These are phyloP conservation scores for Minunthozetes semirufus DNA, from an alignment of 2,888 invertebrate species.

Conservation along the genomic window DNA sequence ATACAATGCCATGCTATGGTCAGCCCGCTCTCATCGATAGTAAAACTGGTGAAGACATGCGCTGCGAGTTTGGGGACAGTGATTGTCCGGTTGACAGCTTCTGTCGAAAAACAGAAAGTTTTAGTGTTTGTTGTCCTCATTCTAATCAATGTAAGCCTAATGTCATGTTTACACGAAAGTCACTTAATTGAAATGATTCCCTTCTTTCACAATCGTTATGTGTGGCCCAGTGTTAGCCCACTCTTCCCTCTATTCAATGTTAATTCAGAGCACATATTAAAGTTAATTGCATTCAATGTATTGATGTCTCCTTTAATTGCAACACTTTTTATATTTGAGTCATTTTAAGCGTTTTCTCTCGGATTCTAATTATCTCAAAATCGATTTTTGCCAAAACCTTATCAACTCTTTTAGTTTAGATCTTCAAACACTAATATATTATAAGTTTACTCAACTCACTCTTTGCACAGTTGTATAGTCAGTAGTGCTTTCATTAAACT, in stretches of 20 bases:
- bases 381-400: conserved; percentile 18
- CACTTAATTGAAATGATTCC: not conserved
- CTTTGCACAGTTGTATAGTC: not conserved
- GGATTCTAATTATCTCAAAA: not conserved
- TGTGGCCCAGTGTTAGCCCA: not conserved
- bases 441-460: not conserved
- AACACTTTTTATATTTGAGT: not conserved
- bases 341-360: not conserved
- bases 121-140: conserved; percentile 78
- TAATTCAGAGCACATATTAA: not conserved
- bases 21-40: not conserved
- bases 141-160: conserved; percentile 30
- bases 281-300: not conserved
- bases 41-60: conserved; percentile 46
- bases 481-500: not conserved
- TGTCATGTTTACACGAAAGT: not conserved
- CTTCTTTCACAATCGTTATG: not conserved
- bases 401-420: conserved; percentile 4
- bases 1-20: conserved; percentile 3
- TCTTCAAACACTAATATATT: conserved; percentile 5
- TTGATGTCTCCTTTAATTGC: conserved; percentile 4
- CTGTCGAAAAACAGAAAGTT: conserved; percentile 74
- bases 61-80: conserved; percentile 73
- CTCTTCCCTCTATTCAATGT: not conserved
- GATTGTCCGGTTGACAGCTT: conserved; percentile 74